Evolutionary conservation across 1,140 invertebrate genomes (phyloP).

Genomic region (Paralvinella palmiformis): DNA sequence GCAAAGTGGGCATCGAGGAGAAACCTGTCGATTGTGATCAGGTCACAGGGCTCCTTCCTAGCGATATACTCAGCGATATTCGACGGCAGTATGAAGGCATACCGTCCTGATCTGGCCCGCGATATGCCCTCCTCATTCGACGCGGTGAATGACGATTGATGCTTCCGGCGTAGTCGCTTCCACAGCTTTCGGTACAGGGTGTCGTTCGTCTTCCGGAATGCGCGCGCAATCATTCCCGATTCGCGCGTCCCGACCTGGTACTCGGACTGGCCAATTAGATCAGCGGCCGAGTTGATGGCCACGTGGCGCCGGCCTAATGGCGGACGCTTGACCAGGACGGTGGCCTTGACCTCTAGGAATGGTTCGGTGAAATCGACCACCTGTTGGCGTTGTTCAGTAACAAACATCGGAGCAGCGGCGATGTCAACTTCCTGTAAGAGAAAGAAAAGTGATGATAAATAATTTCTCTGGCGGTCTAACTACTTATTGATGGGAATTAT

Average conservation of each 20-base stretch:
- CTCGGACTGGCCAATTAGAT: not conserved
- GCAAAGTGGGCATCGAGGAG: not conserved
- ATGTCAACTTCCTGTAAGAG: conserved; percentile 84
- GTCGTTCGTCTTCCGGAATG: not conserved
- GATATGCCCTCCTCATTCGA: conserved; percentile 6
- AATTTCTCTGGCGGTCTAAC: no score
- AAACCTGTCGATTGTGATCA: conserved; percentile 1
- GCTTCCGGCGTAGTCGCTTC: not conserved
- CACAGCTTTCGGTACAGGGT: not conserved
- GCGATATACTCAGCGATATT: conserved; percentile 9
- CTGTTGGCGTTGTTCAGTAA: conserved; percentile 84
- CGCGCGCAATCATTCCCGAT: not conserved
- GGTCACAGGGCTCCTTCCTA: conserved; percentile 8
- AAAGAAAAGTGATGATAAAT: conserved; percentile 12
- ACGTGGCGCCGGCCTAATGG: conserved; percentile 18
- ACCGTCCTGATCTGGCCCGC: not conserved
- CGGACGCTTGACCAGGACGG: conserved; percentile 94
- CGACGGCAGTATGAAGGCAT: conserved; percentile 12
- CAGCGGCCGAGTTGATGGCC: not conserved
- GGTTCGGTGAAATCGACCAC: conserved; percentile 94
- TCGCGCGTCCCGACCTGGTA: not conserved
- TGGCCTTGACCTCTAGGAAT: conserved; percentile 94
- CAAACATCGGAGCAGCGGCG: conserved; percentile 92
- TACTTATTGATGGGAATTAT: no score
- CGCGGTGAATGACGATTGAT: not conserved